A percentile compares a stretch with the other conserved stretches of the same genome.
Conservation (phyloP, 2,113 vertebrate species). For the Oncorhynchus tshawytscha region DNA sequence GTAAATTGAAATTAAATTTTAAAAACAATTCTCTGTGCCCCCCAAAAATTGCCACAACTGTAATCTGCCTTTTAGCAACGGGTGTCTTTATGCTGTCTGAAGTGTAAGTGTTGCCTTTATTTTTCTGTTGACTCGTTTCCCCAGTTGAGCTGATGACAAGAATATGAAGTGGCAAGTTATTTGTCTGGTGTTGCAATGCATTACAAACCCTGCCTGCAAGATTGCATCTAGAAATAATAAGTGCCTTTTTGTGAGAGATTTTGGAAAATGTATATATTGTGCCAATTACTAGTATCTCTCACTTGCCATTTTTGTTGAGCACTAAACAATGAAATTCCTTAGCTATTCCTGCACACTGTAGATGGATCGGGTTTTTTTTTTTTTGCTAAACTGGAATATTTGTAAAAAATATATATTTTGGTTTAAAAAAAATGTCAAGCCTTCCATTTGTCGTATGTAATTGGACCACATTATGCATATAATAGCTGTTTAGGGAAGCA, state of each 20-base stretch:
- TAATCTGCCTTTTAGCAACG: constrained; percentile 34
- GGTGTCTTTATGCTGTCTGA: constrained; percentile 3
- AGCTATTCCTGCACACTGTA: constrained; percentile 21
- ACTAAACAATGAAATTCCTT: constrained; percentile 8
- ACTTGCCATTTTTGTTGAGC: constrained; percentile 37
- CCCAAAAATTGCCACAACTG: neutral
- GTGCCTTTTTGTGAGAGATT: neutral
- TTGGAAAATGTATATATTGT: constrained; percentile 4
- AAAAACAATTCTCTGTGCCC: neutral
- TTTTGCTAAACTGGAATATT: constrained; percentile 23
- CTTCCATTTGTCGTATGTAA: constrained; percentile 2
- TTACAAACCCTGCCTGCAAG: constrained; percentile 42
- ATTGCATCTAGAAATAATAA: constrained; percentile 14
- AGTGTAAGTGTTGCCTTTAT: neutral
- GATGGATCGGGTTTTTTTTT: neutral
- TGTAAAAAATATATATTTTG: constrained; percentile 15
- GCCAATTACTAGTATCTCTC: constrained; percentile 43
- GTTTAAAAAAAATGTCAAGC: constrained; percentile 5
- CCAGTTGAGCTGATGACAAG: constrained; percentile 14
- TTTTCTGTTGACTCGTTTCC: constrained; percentile 1
- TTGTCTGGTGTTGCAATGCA: constrained; percentile 32
- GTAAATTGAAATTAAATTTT: accelerated
- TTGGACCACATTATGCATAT: constrained; percentile 46
- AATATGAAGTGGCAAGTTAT: constrained; percentile 1
- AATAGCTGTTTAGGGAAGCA: constrained; percentile 23